These are phyloP conservation scores for Gastrophysa polygoni DNA, from an alignment of 2,888 invertebrate genomes.

Conservation along the genomic window DNA sequence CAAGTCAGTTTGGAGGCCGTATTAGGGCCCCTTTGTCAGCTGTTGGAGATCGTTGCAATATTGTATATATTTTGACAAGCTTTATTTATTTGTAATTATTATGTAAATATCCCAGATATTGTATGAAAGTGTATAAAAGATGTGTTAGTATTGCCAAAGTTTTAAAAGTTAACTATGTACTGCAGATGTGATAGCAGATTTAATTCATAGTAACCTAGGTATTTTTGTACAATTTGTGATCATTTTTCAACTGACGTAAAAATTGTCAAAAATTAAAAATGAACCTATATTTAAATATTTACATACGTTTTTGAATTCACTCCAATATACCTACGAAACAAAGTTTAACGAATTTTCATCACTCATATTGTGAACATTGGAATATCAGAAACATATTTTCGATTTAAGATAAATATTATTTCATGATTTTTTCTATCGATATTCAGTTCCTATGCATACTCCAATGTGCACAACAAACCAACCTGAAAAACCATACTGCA, in stretches of 20 bases:
- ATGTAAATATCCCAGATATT: too few relatives aligned
- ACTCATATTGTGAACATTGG: too few relatives aligned
- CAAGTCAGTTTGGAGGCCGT: conserved; percentile 78
- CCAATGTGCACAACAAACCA: too few relatives aligned
- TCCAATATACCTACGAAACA: too few relatives aligned
- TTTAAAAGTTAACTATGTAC: conserved; percentile 46
- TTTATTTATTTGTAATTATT: conserved; percentile 42
- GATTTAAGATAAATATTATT: too few relatives aligned
- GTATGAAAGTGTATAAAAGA: conserved; percentile 36
- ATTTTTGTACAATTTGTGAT: conserved; percentile 53
- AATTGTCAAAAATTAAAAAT: conserved; percentile 35
- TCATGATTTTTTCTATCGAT: too few relatives aligned
- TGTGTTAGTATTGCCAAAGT: conserved; percentile 49
- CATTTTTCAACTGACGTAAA: conserved; percentile 25
- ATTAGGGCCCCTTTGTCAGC: conserved; percentile 58
- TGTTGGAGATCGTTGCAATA: conserved; percentile 34
- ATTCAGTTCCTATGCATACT: too few relatives aligned
- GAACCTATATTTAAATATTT: conserved; percentile 33
- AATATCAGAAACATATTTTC: too few relatives aligned
- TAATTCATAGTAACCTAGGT: conserved; percentile 50
- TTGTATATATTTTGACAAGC: conserved; percentile 24
- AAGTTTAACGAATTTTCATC: too few relatives aligned
- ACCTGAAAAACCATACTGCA: too few relatives aligned
- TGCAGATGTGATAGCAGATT: conserved; percentile 57
- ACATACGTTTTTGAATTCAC: background rate